These are phyloP conservation scores for Diarsia rubi DNA, from an alignment of 2,888 invertebrate species.

Conservation along the genomic window DNA sequence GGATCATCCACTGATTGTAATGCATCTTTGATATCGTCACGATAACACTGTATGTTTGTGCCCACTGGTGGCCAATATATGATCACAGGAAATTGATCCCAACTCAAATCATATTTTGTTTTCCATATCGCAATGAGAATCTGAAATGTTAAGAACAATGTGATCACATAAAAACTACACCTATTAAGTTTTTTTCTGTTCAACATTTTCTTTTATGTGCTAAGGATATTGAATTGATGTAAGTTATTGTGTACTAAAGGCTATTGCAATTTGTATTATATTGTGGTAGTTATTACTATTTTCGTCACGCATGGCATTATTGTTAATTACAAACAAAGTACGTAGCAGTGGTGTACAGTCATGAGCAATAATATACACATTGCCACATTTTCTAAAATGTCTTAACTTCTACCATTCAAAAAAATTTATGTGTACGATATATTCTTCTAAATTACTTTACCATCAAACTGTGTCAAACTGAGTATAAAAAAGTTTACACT, in stretches of 20 bases:
- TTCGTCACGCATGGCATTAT: conserved; percentile 13
- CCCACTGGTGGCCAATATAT: conserved; percentile 26
- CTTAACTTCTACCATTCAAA: too few species aligned
- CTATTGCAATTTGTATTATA: background rate
- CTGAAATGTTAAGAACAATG: background rate
- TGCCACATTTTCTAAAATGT: too few species aligned
- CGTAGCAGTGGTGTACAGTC: background rate
- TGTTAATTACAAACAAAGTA: conserved; percentile 41
- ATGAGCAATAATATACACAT: too few species aligned
- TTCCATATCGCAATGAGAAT: background rate
- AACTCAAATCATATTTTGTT: background rate
- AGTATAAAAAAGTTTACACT: too few species aligned
- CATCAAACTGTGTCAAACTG: too few species aligned
- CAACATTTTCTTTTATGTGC: conserved; percentile 30
- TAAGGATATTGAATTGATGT: background rate
- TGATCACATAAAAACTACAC: background rate
- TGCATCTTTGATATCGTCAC: conserved; percentile 11
- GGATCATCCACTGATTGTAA: conserved; percentile 41
- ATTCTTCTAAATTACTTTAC: too few species aligned
- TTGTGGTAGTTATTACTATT: background rate
- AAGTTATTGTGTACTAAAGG: conserved; percentile 9
- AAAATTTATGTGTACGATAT: too few species aligned
- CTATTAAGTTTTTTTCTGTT: background rate
- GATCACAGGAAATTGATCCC: conserved; percentile 15
- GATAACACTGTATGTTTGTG: conserved; percentile 26